Conservation (phyloP, 2,113 vertebrate species). For the Myiopsitta monachus region DNA sequence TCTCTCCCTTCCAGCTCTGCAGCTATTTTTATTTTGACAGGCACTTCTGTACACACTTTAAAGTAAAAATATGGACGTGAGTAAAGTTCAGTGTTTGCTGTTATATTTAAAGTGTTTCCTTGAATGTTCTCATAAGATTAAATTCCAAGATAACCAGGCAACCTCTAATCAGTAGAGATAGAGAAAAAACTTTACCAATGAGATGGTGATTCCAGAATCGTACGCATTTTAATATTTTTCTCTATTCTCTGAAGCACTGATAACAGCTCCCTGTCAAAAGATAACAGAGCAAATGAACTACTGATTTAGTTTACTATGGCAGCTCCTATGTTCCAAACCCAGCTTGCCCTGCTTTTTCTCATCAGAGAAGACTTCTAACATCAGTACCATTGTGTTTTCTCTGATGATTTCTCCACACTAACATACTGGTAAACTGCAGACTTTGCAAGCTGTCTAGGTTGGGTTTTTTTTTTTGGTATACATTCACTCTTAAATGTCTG, state of each 20-base stretch:
- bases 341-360: background rate
- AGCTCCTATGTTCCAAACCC: background rate
- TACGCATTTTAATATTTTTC: background rate
- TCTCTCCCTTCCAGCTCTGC: background rate
- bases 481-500: background rate
- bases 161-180: background rate
- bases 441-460: background rate
- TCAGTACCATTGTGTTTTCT: constrained; percentile 6
- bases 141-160: background rate
- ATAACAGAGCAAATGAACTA: background rate
- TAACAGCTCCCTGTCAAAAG: background rate
- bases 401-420: background rate
- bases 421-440: background rate
- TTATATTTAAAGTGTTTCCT: background rate
- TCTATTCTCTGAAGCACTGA: background rate
- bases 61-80: background rate
- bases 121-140: background rate
- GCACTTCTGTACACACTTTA: background rate
- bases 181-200: background rate
- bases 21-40: background rate
- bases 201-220: background rate
- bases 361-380: background rate
- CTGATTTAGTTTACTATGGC: background rate
- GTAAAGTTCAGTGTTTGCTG: background rate
- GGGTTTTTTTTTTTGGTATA: background rate